Evolutionary conservation across 2,113 vertebrate species (phyloP), one percentile per base, ranked within the genome.

Genomic region (Trogon melanurus): DNA sequence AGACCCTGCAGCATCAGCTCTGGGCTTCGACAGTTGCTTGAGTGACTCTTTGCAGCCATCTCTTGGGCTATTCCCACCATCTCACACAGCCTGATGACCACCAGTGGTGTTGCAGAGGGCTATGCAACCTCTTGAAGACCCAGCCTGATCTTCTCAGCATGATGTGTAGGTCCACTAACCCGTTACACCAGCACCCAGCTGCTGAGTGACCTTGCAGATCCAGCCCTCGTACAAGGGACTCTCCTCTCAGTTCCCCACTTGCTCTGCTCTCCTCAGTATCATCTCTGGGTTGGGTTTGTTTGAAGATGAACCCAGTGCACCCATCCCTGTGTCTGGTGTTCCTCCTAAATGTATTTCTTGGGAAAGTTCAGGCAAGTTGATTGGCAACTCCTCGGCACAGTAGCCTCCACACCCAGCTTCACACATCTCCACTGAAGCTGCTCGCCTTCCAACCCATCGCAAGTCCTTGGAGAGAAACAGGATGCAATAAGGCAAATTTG

Each of bases 81-180:
- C 47, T 34, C 30, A 14, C 36, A 12, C 9, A 26, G n/a, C 2
- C 64, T 22, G 48, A n/a, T 56, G 71, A 21, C 56, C 71, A 48
- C 32, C 36, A 4, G 32, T 6, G 36, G 32, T 41, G 41, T 41
- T 41, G 13, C 41, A 41, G 41, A 41, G 41, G 41, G 41, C 41
- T 41, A 41, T 41, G 41, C 36, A 13, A 12, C 45, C 61, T 67
- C 45, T 22, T 32, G 61, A 53, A 61, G 61, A 60, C 29, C 41
- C 11, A 16, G 7, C 25, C 48, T 34, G 19, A 47, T 32, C 62
- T 75, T 69, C 62, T 48, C 62, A 54, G 56, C 29, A 3, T 41
- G 3, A 8, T 3, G 0, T 6, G 25, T 21, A 38, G 62, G n/a
- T 62, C 29, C 41, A 3, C 61, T 25, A n/a, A 54, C 22, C 47